Conservation (phyloP, 2,113 vertebrate species). For the Ia io region DNA sequence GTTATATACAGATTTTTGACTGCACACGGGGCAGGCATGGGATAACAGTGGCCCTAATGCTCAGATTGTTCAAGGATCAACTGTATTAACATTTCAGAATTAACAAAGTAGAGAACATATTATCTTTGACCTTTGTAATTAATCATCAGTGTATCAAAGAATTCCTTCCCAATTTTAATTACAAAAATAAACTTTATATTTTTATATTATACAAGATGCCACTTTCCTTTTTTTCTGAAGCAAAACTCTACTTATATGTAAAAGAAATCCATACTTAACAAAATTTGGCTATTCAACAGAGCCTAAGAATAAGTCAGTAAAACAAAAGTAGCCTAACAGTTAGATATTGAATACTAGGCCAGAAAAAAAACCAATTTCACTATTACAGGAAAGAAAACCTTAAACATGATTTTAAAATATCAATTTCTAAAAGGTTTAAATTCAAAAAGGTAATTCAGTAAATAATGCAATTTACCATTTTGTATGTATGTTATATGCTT, state of each 20-base stretch:
- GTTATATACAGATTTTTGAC: not conserved
- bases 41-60: not conserved
- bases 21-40: no score
- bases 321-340: not conserved
- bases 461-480: not conserved
- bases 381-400: not conserved
- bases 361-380: not conserved
- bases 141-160: not conserved
- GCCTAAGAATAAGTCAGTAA: not conserved
- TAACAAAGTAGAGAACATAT: not conserved
- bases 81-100: not conserved
- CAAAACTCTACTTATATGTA: not conserved
- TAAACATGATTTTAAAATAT: not conserved
- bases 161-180: not conserved
- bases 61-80: not conserved
- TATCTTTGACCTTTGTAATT: not conserved
- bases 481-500: not conserved
- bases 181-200: not conserved
- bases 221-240: not conserved
- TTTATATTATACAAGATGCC: not conserved
- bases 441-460: not conserved
- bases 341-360: not conserved
- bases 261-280: not conserved
- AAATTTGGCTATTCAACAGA: not conserved
- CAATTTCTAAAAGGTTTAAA: slow-evolving; percentile 5